These are phyloP conservation scores for Phalacrocorax brasilianus DNA, from an alignment of 2,113 vertebrate species.

Conservation along the genomic window DNA sequence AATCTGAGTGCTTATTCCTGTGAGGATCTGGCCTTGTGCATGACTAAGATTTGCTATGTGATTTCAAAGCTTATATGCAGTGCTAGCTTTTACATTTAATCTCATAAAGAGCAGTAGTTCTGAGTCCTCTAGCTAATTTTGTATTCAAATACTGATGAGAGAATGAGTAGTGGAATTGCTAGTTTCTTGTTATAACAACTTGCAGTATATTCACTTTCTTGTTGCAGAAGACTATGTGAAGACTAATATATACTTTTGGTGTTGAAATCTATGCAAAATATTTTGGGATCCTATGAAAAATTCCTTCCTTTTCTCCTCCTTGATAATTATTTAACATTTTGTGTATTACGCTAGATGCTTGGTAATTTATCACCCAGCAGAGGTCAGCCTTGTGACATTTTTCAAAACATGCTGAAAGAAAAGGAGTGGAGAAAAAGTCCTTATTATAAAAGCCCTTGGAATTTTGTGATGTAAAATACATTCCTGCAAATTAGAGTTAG, in stretches of 20 bases:
- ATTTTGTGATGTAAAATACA: background rate
- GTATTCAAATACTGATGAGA: background rate
- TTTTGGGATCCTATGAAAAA: background rate
- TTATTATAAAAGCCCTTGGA: background rate
- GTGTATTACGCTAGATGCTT: background rate
- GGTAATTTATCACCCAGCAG: constrained; percentile 53
- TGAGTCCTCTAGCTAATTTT: background rate
- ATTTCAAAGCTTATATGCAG: background rate
- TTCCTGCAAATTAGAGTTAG: background rate
- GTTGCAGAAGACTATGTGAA: background rate
- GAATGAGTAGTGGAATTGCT: background rate
- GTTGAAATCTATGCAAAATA: background rate
- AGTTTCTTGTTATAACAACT: background rate
- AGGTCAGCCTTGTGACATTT: constrained; percentile 54
- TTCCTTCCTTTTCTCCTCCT: background rate
- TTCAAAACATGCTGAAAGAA: background rate
- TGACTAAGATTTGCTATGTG: background rate
- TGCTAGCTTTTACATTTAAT: background rate
- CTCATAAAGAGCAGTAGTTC: background rate
- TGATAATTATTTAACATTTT: background rate
- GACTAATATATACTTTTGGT: background rate
- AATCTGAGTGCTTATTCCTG: background rate
- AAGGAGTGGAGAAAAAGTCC: background rate
- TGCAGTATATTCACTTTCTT: background rate
- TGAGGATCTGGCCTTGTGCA: background rate